Percentiles rank a stretch among this genome's conserved stretches.
Conservation (phyloP, 2,113 vertebrate species). For the Festucalex cinctus region DNA sequence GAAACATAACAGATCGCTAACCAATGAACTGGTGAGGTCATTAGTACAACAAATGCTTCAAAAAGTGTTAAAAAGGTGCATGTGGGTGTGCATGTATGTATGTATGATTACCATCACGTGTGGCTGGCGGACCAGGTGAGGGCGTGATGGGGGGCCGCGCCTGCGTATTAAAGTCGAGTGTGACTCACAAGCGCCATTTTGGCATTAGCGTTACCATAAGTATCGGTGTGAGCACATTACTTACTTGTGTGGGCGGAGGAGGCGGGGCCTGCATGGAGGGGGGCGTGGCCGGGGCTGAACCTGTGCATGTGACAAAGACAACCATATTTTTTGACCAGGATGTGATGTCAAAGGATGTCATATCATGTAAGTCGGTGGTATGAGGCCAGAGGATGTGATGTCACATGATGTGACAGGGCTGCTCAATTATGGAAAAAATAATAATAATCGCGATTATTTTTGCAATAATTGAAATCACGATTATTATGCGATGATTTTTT, state of each 20-base stretch:
- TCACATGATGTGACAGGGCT: neutral
- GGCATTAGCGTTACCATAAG: neutral
- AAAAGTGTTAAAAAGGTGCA: neutral
- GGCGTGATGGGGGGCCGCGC: conserved; percentile 1
- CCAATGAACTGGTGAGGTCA: neutral
- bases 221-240: neutral
- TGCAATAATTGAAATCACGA: no score
- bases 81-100: neutral
- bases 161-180: neutral
- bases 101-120: conserved; percentile 22
- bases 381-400: neutral
- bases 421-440: no score
- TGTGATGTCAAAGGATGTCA: neutral
- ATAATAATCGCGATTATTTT: no score
- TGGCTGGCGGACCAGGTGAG: conserved; percentile 4
- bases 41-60: neutral
- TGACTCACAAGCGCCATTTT: neutral
- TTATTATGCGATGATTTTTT: no score
- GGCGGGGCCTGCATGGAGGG: neutral
- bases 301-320: conserved; percentile 12
- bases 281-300: conserved; percentile 10
- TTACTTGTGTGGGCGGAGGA: conserved; percentile 13
- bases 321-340: neutral
- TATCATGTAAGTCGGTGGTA: no score
- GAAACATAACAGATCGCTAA: conserved; percentile 18